A percentile compares a stretch with the other conserved stretches of the same genome.
Conservation (phyloP, 2,797 vertebrate genomes). For the Odontamblyopus rebecca region DNA sequence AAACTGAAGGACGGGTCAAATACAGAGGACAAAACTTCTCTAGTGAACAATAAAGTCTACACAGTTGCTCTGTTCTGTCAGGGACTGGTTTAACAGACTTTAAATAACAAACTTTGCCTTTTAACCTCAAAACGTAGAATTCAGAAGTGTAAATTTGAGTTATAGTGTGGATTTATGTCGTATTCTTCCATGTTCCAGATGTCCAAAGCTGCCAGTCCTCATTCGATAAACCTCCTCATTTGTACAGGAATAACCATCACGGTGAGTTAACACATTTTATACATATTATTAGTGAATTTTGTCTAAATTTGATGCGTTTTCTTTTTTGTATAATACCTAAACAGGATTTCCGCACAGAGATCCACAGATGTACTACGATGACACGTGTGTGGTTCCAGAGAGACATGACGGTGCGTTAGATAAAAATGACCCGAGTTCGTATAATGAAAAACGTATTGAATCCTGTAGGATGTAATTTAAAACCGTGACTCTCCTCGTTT, state of each 20-base stretch:
- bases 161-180: too few species aligned
- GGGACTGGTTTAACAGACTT: too few species aligned
- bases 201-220: constrained; percentile 89
- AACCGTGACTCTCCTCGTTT: too few species aligned
- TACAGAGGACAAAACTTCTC: too few species aligned
- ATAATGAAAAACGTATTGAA: too few species aligned
- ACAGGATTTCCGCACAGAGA: constrained; percentile 85
- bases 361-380: constrained; percentile 85
- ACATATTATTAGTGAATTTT: neutral
- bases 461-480: too few species aligned
- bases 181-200: constrained; percentile 74
- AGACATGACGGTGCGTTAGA: constrained; percentile 82
- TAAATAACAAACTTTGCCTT: too few species aligned
- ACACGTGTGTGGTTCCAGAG: constrained; percentile 91
- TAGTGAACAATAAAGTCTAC: too few species aligned
- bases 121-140: too few species aligned
- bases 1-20: too few species aligned
- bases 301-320: neutral
- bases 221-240: constrained; percentile 79
- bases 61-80: too few species aligned
- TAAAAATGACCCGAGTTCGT: too few species aligned
- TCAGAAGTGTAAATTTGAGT: neutral
- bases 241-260: constrained; percentile 78
- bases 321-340: neutral
- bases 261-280: constrained; percentile 60